Evolutionary conservation across 2,888 invertebrate genomes (phyloP), one percentile per base, ranked within the genome.

Genomic region (Habrosyne pyritoides): DNA sequence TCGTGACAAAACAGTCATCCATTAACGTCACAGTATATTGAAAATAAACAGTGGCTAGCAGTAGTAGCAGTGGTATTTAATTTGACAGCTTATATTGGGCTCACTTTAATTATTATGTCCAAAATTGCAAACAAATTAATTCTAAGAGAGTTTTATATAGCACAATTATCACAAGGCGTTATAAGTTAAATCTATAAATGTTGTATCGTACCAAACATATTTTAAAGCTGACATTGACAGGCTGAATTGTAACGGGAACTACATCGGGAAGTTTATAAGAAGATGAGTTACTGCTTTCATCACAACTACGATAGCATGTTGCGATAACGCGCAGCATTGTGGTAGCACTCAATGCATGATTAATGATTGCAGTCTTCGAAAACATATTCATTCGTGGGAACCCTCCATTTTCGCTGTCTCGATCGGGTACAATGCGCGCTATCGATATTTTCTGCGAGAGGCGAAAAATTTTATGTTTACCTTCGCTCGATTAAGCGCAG

Each of bases 381-480:
- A 89, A 84, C 89, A 87, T 90, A 88, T 90, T 79, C 73, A 73
- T 75, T 83, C 87, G 83, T 87, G 84, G 83, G 86, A 89, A 82
- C 77, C 69, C 70, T 68, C 67, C 67, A 67, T 71, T 77, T 79
- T 75, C 77, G 68, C 67, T 72, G 66, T 75, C 73, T 73, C 73
- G 77, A 72, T 73, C 68, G 67, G 71, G 73, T 78, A 87, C 86
- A 87, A 86, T 84, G 71, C 72, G 33, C 12, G 75, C 77, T 78
- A 82, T 84, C 85, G 84, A 87, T 84, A 86, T 85, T 85, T 87
- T 83, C 79, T 84, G 80, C 83, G 82, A 77, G 75, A 81, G 66
- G 83, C 85, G 88, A 87, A 89, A 91, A 90, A 89, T 87, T 82
- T 81, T 73, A 81, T 90, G 89, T 91, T 91, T 91, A 91, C 87